Percentiles rank a stretch among this genome's conserved stretches.
phyloP scores from a whole-genome alignment of 2,888 invertebrate genomes.

The Drosophila mettleri region DNA sequence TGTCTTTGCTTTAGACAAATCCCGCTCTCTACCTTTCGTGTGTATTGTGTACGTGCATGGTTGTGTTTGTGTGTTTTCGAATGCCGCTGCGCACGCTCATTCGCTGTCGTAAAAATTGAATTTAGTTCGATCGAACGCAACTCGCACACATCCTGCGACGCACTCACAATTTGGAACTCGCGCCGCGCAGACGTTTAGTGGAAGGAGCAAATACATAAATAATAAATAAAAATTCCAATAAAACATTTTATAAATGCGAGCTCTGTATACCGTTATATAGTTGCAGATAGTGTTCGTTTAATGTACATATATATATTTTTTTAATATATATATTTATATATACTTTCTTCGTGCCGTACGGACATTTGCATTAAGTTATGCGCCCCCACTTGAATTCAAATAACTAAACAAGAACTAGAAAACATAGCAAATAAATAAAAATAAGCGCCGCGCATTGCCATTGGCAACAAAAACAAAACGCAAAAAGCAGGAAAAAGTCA shows the following conservation, averaged over 20 bases:
- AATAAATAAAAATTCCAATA: not conserved
- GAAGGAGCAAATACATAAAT: not conserved
- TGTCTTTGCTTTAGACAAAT: slow-evolving; percentile 33
- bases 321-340: not conserved
- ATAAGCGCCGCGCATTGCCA: slow-evolving; percentile 63
- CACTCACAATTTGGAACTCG: slow-evolving; percentile 51
- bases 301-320: not conserved
- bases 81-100: slow-evolving; percentile 66
- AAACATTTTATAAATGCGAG: not conserved
- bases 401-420: slow-evolving; percentile 37
- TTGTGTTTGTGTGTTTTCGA: slow-evolving; percentile 22
- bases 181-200: slow-evolving; percentile 68
- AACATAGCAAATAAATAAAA: slow-evolving; percentile 12
- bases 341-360: slow-evolving; percentile 33
- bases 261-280: not conserved
- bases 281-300: not conserved
- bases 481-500: not conserved
- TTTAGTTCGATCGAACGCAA: not conserved
- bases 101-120: slow-evolving; percentile 39
- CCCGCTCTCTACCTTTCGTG: slow-evolving; percentile 5
- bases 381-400: slow-evolving; percentile 59
- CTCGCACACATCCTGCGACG: slow-evolving; percentile 53
- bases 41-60: not conserved
- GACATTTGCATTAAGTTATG: slow-evolving; percentile 63
- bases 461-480: slow-evolving; percentile 65